A percentile compares a stretch with the other conserved stretches of the same genome.
Evolutionary conservation across 2,113 vertebrate species (phyloP).

Genomic region (Ammodytes marinus): DNA sequence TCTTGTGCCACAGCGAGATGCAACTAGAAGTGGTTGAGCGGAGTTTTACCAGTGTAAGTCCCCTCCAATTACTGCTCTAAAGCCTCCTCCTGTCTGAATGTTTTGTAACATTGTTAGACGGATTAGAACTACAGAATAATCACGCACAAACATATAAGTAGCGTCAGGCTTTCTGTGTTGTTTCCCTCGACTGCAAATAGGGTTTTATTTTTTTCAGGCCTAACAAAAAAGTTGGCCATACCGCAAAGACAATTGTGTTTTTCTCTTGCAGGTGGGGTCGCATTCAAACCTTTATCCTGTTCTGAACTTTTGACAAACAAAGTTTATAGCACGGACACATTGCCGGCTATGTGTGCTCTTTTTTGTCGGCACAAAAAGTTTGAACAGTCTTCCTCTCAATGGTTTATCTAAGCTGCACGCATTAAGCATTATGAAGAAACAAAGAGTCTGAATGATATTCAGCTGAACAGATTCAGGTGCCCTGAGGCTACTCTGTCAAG

Average conservation of each 20-base stretch:
- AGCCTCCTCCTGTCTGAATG: constrained; percentile 83
- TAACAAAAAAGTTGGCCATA: constrained; percentile 52
- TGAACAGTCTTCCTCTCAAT: constrained; percentile 65
- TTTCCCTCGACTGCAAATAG: constrained; percentile 68
- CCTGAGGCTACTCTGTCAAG: constrained; percentile 61
- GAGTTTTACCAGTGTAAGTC: constrained; percentile 73
- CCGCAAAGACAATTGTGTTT: constrained; percentile 59
- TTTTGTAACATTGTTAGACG: constrained; percentile 85
- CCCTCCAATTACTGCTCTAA: constrained; percentile 80
- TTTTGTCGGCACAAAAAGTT: constrained; percentile 59
- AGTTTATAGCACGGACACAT: constrained; percentile 57
- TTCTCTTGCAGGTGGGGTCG: constrained; percentile 70
- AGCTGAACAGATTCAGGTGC: constrained; percentile 59
- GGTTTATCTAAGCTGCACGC: constrained; percentile 72
- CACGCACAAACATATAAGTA: constrained; percentile 80
- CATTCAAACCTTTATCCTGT: constrained; percentile 68
- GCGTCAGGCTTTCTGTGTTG: constrained; percentile 74
- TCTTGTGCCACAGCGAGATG: constrained; percentile 66
- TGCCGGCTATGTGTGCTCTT: constrained; percentile 58
- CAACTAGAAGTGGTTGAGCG: constrained; percentile 71
- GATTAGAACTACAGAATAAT: constrained; percentile 84
- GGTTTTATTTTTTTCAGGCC: constrained; percentile 60
- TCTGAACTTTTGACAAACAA: constrained; percentile 65
- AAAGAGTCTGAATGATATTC: constrained; percentile 41
- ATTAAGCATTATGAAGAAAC: constrained; percentile 52